Base-by-base conservation (phyloP, 1,140 invertebrate species). In the Caenorhabditis tropicalis region DNA sequence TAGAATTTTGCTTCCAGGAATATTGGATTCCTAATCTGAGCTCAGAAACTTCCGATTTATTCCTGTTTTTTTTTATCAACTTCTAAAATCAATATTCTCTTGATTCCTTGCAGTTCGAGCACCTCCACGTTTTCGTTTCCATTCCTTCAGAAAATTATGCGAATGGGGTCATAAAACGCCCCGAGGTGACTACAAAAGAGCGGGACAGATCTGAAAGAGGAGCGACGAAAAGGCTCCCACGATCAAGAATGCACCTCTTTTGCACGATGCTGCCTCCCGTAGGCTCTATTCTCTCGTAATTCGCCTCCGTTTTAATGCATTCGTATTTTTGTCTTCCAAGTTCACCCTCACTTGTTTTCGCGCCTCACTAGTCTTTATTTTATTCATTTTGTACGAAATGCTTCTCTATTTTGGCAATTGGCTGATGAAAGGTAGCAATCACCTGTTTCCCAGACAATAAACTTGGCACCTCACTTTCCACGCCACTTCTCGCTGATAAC, bases 241-340 rank as follows among this genome's bases (percentile, higher is more conserved):
- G 65, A 74, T 74, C 65, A 74, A 74, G 65, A 46, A 74, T 74
- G 65, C 65, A 74, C 65, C 65, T 74, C 65, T 43, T 24, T 21
- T 15, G 31, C 58, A 36, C 65, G 19, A 3, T 3, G 65, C 65
- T 19, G 10, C 29, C 1, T 51, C 33, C 58, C 58, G 58, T 9
- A 51, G 48, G 49, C 49, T 51, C 49, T 51, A 12, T n/a, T 19
- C 15, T n/a, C 15, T 16, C 49, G 16, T 51, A 51, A 51, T 51
- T 51, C 49, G n/a, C n/a, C 43, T 51, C 49, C 49, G 16, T 43
- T 74, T 74, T 74, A 46, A 74, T 74, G 65, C 36, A 74, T 74
- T 74, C 65, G 65, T 74, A 74, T 74, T 74, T 65, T 65, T 65
- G 16, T 36, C 58, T 36, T 74, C 36, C 27, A 46, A 74, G 36